Conservation (phyloP, 1,140 invertebrate species). For the Uloborus diversus region DNA sequence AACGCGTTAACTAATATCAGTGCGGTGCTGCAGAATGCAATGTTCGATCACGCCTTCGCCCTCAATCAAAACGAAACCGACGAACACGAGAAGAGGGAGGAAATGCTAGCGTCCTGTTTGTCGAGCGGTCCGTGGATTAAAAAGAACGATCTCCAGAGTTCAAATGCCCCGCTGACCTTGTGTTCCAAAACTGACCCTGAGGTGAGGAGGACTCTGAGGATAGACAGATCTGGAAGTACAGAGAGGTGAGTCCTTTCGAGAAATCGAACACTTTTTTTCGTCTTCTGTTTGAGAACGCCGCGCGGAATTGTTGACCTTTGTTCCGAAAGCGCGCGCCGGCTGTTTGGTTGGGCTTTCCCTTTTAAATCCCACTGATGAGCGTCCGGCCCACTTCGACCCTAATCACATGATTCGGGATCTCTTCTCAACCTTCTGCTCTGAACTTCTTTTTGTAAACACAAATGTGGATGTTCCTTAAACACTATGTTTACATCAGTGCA, state of each 20-base stretch:
- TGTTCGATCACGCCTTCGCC: conserved; percentile 11
- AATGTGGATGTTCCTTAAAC: too few relatives aligned
- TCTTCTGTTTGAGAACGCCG: neutral
- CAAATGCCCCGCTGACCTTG: conserved; percentile 33
- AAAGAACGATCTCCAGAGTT: conserved; percentile 6
- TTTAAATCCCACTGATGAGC: too few relatives aligned
- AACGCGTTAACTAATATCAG: neutral
- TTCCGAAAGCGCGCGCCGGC: neutral
- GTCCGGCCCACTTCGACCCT: too few relatives aligned
- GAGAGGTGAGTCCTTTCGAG: conserved; percentile 33
- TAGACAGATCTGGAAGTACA: conserved; percentile 38
- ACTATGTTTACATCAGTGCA: too few relatives aligned
- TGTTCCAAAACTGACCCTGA: conserved; percentile 11
- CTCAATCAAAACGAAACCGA: neutral
- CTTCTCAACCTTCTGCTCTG: too few relatives aligned
- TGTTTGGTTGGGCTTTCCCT: neutral
- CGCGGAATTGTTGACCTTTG: conserved; percentile 13
- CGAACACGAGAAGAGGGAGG: neutral
- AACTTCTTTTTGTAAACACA: too few relatives aligned
- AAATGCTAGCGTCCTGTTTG: conserved; percentile 1
- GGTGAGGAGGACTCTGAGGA: conserved; percentile 16
- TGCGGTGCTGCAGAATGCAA: neutral
- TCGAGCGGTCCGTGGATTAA: neutral
- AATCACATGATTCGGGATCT: too few relatives aligned
- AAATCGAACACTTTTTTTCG: neutral